Conservation (phyloP, 2,888 invertebrate species). For the Tyria jacobaeae region DNA sequence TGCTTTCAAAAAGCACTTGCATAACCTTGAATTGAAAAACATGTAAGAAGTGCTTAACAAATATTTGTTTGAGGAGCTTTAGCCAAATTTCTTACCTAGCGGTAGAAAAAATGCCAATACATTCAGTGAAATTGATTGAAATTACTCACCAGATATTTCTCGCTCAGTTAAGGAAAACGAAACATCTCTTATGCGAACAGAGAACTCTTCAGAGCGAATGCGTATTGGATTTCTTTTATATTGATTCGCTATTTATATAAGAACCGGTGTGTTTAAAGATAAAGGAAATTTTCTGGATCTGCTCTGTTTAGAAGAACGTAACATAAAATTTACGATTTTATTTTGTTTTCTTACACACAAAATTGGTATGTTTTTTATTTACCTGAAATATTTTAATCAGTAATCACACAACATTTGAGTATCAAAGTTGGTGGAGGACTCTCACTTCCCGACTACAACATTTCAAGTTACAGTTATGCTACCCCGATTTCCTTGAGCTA, state of each 20-base stretch:
- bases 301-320: conserved; percentile 6
- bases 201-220: conserved; percentile 31
- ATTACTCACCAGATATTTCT: conserved; percentile 16
- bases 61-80: neutral
- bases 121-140: conserved; percentile 20
- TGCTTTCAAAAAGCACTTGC: no score
- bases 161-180: conserved; percentile 22
- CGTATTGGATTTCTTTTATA: conserved; percentile 41
- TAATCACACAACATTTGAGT: no score
- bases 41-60: no score
- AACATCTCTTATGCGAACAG: conserved; percentile 8
- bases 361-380: neutral
- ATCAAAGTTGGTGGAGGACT: no score
- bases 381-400: neutral
- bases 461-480: no score
- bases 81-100: neutral
- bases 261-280: conserved; percentile 19
- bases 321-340: conserved; percentile 10
- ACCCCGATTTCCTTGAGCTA: no score
- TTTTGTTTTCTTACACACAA: neutral
- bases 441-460: no score
- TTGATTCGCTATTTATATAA: conserved; percentile 34
- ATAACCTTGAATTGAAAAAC: no score
- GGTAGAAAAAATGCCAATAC: conserved; percentile 10
- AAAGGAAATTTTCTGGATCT: conserved; percentile 20